Conservation (phyloP, 92 coral and sea anemone genomes). For the Heteractis magnifica region DNA sequence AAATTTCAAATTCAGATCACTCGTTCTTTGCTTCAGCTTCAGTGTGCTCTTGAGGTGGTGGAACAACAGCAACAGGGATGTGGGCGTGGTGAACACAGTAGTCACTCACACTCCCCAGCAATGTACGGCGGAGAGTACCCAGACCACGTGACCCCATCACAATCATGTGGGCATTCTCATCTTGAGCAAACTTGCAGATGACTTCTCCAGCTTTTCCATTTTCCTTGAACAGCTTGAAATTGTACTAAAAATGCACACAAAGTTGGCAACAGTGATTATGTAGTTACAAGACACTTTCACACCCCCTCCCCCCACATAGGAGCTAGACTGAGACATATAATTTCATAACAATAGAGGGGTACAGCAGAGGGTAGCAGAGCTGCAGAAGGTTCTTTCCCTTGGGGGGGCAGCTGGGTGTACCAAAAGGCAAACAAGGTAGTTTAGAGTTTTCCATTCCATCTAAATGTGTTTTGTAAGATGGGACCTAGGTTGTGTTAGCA, state of each 20-base stretch:
- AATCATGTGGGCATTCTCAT: constrained; percentile 46
- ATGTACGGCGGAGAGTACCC: constrained; percentile 74
- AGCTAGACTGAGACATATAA: too few species aligned
- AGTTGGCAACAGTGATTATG: background rate
- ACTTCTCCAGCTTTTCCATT: constrained; percentile 74
- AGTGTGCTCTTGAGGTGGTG: constrained; percentile 38
- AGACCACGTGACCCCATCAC: constrained; percentile 78
- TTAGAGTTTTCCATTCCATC: too few species aligned
- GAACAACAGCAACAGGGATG: constrained; percentile 65
- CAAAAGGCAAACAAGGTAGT: too few species aligned
- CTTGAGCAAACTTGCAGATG: constrained; percentile 71
- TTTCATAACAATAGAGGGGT: too few species aligned
- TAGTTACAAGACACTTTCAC: background rate
- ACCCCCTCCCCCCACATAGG: too few species aligned
- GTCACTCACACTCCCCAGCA: constrained; percentile 81
- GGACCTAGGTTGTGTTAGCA: too few species aligned
- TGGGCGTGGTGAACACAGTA: constrained; percentile 73
- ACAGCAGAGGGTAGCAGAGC: too few species aligned
- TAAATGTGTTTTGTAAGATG: too few species aligned
- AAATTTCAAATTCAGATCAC: background rate
- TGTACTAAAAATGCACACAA: constrained; percentile 34
- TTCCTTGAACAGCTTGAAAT: constrained; percentile 78
- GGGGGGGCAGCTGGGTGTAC: too few species aligned
- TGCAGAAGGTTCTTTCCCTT: too few species aligned
- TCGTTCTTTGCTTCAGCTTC: constrained; percentile 1